Percentiles rank a stretch among this genome's conserved stretches.
Evolutionary conservation across 2,888 invertebrate species (phyloP).

Genomic region (Luperina testacea): DNA sequence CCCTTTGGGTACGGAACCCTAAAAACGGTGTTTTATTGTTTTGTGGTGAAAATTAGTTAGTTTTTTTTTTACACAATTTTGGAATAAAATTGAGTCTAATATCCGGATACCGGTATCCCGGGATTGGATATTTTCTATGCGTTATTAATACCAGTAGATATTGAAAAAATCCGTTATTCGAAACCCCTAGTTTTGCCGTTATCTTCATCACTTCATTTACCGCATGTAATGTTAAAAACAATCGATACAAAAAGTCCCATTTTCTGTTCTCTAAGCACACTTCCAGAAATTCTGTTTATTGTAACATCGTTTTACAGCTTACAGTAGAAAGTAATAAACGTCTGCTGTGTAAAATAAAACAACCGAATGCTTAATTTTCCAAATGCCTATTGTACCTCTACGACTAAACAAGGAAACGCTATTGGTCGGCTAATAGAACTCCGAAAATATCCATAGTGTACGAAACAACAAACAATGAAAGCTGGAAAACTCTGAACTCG

Average conservation of each 20-base stretch:
- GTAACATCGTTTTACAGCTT: slow-evolving; percentile 58
- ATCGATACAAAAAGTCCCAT: slow-evolving; percentile 18
- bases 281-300: slow-evolving; percentile 48
- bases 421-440: slow-evolving; percentile 75
- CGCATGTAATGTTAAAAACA: slow-evolving; percentile 10
- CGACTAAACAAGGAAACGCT: slow-evolving; percentile 82
- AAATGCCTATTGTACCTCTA: slow-evolving; percentile 69
- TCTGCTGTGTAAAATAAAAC: slow-evolving; percentile 66
- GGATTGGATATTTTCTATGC: no score
- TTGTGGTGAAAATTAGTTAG: no score
- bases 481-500: slow-evolving; percentile 58
- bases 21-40: no score
- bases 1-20: no score
- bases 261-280: slow-evolving; percentile 3
- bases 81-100: no score
- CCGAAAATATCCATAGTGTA: slow-evolving; percentile 78
- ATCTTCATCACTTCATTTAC: slow-evolving; percentile 2
- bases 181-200: neutral
- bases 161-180: neutral
- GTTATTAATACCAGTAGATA: no score
- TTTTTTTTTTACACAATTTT: no score
- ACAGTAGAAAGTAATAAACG: slow-evolving; percentile 69
- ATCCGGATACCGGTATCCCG: no score
- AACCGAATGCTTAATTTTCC: slow-evolving; percentile 70
- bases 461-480: slow-evolving; percentile 70